These are phyloP conservation scores for Phymanthus crucifer DNA, from an alignment of 92 coral and sea anemone species.

Conservation along the genomic window DNA sequence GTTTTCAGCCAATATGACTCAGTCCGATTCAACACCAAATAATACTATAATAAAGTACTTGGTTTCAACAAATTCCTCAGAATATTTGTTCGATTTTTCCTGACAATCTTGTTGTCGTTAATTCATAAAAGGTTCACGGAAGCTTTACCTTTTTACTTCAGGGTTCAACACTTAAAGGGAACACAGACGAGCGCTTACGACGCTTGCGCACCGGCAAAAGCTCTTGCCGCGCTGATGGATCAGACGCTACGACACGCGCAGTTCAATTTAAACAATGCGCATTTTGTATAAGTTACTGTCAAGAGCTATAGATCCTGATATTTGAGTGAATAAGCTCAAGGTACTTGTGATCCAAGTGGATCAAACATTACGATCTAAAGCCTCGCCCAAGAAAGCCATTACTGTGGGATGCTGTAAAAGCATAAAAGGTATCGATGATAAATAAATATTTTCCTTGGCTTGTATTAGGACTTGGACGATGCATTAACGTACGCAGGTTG, in stretches of 20 bases:
- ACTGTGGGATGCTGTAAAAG: not conserved
- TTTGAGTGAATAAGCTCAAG: no score
- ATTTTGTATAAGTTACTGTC: no score
- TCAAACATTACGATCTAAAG: not conserved
- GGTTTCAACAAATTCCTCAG: not conserved
- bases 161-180: no score
- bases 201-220: no score
- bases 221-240: no score
- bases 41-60: not conserved
- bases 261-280: no score
- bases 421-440: not conserved
- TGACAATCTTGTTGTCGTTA: no score
- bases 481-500: slow-evolving; percentile 8
- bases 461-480: slow-evolving; percentile 22
- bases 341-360: not conserved
- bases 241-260: no score
- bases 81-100: not conserved
- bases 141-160: no score
- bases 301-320: no score
- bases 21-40: not conserved
- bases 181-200: no score
- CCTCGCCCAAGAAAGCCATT: not conserved
- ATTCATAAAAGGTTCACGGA: no score
- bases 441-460: not conserved
- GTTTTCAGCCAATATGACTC: not conserved